Base-by-base conservation (phyloP, 2,888 invertebrate genomes). In the Polymixis flavicincta region DNA sequence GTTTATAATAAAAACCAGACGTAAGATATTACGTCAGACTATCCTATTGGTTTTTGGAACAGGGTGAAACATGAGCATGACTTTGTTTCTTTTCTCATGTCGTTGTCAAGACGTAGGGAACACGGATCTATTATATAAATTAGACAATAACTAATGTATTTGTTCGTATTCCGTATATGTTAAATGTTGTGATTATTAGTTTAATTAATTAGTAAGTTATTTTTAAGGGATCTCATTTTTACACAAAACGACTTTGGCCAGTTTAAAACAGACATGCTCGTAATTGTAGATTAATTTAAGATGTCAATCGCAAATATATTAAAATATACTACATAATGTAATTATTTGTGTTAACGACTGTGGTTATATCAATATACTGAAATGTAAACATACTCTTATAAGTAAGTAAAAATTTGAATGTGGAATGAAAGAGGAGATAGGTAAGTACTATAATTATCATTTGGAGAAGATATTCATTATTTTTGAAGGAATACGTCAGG, bases 241-340 rank as follows among this genome's bases (percentile, higher is more conserved):
- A 91, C 87, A 88, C 90, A 82, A 91, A 92, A 95, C 94, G 96
- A 96, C 95, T 92, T 87, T 92, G 95, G 95, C 95, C 91, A 91
- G 93, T 87, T 91, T 88, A 85, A 90, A 77, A 91, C 89, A 88
- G 80, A 88, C 86, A 90, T 88, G 86, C 74, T 81, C 85, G 85
- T 81, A 87, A 78, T 87, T 84, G 82, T 90, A 89, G 88, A 83
- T 80, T 89, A 87, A 78, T 80, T 89, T 92, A 93, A 92, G 91
- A 89, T 95, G 96, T 93, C 96, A 95, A 96, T 96, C 96, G 96
- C 95, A 96, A 96, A 93, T 94, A 92, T 87, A 52, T 74, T 64
- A 57, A 82, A 76, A 54, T 65, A 7, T 82, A 70, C 25, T 60
- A n/a, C 7, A 17, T 74, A 68, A 66, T 59, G n/a, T 73, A 75